Percentiles rank a stretch among this genome's conserved stretches.
phyloP scores from a whole-genome alignment of 2,888 invertebrate genomes.

The Timandra comae region DNA sequence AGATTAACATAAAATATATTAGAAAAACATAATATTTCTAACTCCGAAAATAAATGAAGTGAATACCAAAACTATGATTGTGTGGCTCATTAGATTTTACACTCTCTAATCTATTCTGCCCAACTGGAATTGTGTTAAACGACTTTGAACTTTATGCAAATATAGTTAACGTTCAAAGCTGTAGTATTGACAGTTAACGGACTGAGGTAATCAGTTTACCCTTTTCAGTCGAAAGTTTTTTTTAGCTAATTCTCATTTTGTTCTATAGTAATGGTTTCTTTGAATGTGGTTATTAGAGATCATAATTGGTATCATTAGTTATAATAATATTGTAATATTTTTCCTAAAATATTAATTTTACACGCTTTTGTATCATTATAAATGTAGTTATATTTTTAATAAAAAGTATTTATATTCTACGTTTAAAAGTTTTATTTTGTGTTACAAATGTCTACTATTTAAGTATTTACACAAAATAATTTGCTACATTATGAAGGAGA shows the following conservation, averaged over 20 bases:
- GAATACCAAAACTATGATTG: constrained; percentile 49
- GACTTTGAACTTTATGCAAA: constrained; percentile 49
- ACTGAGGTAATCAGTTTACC: constrained; percentile 49
- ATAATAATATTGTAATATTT: too few species aligned
- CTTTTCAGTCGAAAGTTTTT: constrained; percentile 44
- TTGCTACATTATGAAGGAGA: too few species aligned
- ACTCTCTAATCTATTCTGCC: constrained; percentile 44
- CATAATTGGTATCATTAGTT: too few species aligned
- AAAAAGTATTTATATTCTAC: too few species aligned
- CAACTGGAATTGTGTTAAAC: constrained; percentile 32
- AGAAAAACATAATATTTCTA: constrained; percentile 18
- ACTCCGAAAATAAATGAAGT: constrained; percentile 45
- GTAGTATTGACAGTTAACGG: constrained; percentile 40
- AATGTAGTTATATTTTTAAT: too few species aligned
- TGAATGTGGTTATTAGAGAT: too few species aligned
- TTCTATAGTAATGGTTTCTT: constrained; percentile 10
- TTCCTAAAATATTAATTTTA: too few species aligned
- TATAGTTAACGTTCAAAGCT: constrained; percentile 40
- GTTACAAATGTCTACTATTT: too few species aligned
- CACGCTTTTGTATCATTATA: too few species aligned
- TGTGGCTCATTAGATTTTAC: constrained; percentile 60
- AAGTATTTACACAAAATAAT: too few species aligned
- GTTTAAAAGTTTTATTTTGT: too few species aligned
- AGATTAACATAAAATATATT: not conserved
- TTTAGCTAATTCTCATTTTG: constrained; percentile 1